Percentiles rank a stretch among this genome's conserved stretches.
These are phyloP conservation scores for Istiophorus platypterus DNA, from an alignment of 2,113 vertebrate genomes.

Conservation along the genomic window DNA sequence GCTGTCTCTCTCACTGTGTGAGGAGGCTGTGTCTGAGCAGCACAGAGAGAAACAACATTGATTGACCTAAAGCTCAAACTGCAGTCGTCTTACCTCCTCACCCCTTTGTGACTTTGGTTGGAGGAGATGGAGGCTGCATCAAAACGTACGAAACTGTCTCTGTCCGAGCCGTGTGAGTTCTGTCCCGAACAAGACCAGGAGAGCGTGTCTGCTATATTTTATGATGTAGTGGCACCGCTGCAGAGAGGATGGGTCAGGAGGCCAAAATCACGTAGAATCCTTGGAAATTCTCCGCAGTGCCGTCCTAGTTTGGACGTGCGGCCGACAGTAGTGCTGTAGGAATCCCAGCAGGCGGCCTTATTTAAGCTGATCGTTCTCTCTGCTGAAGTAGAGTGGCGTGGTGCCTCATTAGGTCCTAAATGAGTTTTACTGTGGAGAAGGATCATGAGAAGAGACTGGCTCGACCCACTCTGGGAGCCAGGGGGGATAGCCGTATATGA, in stretches of 20 bases:
- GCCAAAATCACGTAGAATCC: constrained; percentile 3
- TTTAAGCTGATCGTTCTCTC: constrained; percentile 48
- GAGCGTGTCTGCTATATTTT: constrained; percentile 1
- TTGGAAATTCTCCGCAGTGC: constrained; percentile 26
- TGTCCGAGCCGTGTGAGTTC: background rate
- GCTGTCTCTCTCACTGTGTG: background rate
- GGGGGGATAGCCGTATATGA: constrained; percentile 5
- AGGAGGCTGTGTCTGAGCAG: background rate
- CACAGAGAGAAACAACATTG: background rate
- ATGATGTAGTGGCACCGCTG: background rate
- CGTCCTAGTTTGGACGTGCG: constrained; percentile 16
- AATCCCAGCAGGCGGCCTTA: constrained; percentile 39
- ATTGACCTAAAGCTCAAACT: constrained; percentile 13
- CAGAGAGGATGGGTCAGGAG: background rate
- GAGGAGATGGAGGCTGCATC: background rate
- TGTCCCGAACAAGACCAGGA: background rate
- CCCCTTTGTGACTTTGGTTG: constrained; percentile 18
- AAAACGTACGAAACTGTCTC: background rate
- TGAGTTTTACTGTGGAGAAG: constrained; percentile 39
- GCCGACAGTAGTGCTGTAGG: constrained; percentile 38
- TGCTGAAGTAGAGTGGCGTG: constrained; percentile 54
- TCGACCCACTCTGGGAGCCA: constrained; percentile 10
- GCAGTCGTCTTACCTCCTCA: background rate
- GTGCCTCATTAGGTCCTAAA: constrained; percentile 70
- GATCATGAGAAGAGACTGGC: constrained; percentile 19